phyloP scores from a whole-genome alignment of 1,140 invertebrate species.

The Drosophila pseudoananassae region DNA sequence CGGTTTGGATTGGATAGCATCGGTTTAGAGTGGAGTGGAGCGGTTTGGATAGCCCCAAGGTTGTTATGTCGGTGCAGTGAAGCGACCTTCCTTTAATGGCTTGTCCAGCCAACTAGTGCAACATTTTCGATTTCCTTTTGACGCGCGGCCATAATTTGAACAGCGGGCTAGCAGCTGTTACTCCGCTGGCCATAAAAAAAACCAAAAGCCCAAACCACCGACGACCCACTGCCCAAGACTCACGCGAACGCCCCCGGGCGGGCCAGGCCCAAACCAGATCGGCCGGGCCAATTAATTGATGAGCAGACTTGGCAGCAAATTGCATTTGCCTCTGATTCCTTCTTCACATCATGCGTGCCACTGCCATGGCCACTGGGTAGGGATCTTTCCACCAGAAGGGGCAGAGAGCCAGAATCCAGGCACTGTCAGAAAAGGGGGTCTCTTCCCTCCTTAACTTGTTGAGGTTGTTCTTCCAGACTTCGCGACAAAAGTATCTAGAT shows the following conservation, averaged over 20 bases:
- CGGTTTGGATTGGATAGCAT: not conserved
- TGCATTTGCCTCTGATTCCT: conserved; percentile 50
- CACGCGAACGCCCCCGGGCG: conserved; percentile 49
- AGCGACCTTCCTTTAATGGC: conserved; percentile 78
- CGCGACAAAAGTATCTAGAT: not conserved
- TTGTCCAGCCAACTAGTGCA: conserved; percentile 63
- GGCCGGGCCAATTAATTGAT: conserved; percentile 73
- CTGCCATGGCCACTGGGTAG: conserved; percentile 60
- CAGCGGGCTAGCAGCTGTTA: conserved; percentile 47
- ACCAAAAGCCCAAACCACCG: not conserved
- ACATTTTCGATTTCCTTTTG: conserved; percentile 73
- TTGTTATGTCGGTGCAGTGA: conserved; percentile 50
- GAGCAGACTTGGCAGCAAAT: conserved; percentile 72
- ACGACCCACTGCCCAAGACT: conserved; percentile 54
- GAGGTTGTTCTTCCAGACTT: too few species aligned
- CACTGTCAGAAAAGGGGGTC: conserved; percentile 3
- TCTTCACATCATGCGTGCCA: conserved; percentile 19
- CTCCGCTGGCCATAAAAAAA: conserved; percentile 27
- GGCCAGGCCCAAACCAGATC: conserved; percentile 8
- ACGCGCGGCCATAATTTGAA: conserved; percentile 63
- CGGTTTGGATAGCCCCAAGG: conserved; percentile 57
- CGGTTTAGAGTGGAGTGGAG: conserved; percentile 20
- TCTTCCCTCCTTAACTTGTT: too few species aligned
- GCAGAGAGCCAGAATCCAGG: conserved; percentile 28
- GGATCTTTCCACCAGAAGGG: conserved; percentile 21